Evolutionary conservation across 2,797 vertebrate genomes (phyloP), one percentile per base, ranked within the genome.

Genomic region (Schizopygopsis malacanthus): DNA sequence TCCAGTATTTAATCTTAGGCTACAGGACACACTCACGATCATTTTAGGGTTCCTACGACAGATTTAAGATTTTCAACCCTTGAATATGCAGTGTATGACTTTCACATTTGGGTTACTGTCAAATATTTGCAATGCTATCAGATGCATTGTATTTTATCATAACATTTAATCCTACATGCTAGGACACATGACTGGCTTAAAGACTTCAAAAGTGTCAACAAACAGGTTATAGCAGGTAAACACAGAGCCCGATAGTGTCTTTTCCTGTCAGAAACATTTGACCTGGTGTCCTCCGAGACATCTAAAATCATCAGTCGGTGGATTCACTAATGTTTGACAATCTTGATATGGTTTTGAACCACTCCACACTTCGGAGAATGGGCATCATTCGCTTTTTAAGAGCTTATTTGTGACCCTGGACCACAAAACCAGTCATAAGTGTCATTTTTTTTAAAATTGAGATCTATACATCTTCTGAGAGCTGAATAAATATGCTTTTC

Each of bases 381-480:
- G 4, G 9, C 16, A 54, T 33, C 18, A 18, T 37, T 52, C 0
- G 2, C 2, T 28, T 56, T n/a, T 28, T 28, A 73, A 50, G 43
- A 50, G 16, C 15, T 50, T 6, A 33, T 22, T 33, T 33, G 33
- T 33, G 33, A 33, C 33, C 33, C 33, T 33, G 33, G 33, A 33
- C 33, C 33, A 33, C 33, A 33, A 33, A 33, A 33, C 33, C 0
- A 33, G 3, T 33, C 33, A 33, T 33, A 33, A 33, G 33, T 33
- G 33, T 33, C 2, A 33, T 0, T 33, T 33, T 33, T 33, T 33
- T 0, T 3, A 3, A 3, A 0, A 33, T 33, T 33, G 0, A 33
- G 33, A 33, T 33, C 0, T 33, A 33, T 33, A 33, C 33, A 33
- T 33, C 33, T 33, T 33, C 2, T 33, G 33, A 33, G 3, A 33